Base-by-base conservation (phyloP, 2,797 vertebrate genomes). In the Morus bassanus region DNA sequence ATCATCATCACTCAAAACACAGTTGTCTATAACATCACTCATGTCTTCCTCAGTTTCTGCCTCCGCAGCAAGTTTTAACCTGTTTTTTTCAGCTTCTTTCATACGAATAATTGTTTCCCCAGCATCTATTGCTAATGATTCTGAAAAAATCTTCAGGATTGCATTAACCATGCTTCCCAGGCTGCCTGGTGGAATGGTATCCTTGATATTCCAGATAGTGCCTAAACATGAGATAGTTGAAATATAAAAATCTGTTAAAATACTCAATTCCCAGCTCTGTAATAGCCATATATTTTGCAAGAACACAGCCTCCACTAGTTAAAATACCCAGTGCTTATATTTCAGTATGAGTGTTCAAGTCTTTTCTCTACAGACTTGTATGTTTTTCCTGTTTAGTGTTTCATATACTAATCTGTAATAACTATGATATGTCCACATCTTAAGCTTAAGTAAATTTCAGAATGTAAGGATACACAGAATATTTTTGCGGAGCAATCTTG, bases 141-240 rank as follows among this genome's bases (percentile, higher is more conserved):
- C 97, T 3, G 99, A 98, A 81, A 99, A 97, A 84, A 98, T 98
- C 97, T 98, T 98, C 60, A 98, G 97, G 87, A 99, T 97, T 18
- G 99, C 98, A 28, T 97, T 98, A 79, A 99, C 96, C 5, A 97
- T 98, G 96, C 99, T 98, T 45, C 99, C 98, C 97, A 99, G 98
- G 85, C 98, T 98, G 72, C 98, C 98, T 18, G 97, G 92, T 17
- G 99, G 98, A 59, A 99, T 96, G 53, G 98, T 95, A 68, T 96
- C 98, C 95, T 99, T 99, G 95, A 99, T 95, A 95, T 99, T 99
- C 99, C 99, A 99, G 68, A 99, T 43, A 6, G 98, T 98, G 28
- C 99, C 99, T 99, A 89, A 73, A 48, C 9, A 54, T 5, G 17
- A 86, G 33, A 73, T 5, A 96, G 79, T 7, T 46, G 76, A 67